A percentile compares a stretch with the other conserved stretches of the same genome.
Conservation (phyloP, 2,797 vertebrate genomes). For the Pseudochirops cupreus region DNA sequence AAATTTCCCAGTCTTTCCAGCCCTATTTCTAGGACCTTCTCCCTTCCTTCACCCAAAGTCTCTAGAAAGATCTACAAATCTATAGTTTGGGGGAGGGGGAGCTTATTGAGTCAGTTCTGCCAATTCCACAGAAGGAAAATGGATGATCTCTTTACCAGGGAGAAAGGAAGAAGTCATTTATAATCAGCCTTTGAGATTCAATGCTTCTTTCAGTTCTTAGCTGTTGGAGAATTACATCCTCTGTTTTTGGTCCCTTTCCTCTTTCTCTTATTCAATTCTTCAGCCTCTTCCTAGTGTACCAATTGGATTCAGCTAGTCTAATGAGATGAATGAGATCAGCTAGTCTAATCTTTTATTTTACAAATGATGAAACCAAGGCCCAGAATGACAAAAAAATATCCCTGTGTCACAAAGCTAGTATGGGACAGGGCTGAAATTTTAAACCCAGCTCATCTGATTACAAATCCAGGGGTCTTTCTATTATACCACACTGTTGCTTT, state of each 20-base stretch:
- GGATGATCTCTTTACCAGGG: background rate
- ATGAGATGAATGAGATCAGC: background rate
- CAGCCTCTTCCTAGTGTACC: background rate
- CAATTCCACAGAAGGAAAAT: background rate
- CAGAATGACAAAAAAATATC: background rate
- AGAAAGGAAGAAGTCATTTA: background rate
- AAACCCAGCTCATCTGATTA: background rate
- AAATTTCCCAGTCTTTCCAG: background rate
- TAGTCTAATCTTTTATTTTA: background rate
- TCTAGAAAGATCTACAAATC: background rate
- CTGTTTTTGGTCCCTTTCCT: background rate
- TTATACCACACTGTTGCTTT: background rate
- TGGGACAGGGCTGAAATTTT: background rate
- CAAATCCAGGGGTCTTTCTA: background rate
- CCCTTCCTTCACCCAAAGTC: background rate
- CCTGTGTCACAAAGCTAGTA: background rate
- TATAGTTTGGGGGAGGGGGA: background rate
- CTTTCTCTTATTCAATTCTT: background rate
- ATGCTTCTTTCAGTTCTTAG: background rate
- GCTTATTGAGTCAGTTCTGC: background rate
- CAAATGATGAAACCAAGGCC: background rate
- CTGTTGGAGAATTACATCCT: background rate
- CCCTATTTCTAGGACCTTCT: background rate
- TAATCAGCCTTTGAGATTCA: background rate
- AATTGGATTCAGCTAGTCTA: background rate